Evolutionary conservation across 2,113 vertebrate genomes (phyloP), one percentile per base, ranked within the genome.

Genomic region (Chamaetylas fuelleborni): DNA sequence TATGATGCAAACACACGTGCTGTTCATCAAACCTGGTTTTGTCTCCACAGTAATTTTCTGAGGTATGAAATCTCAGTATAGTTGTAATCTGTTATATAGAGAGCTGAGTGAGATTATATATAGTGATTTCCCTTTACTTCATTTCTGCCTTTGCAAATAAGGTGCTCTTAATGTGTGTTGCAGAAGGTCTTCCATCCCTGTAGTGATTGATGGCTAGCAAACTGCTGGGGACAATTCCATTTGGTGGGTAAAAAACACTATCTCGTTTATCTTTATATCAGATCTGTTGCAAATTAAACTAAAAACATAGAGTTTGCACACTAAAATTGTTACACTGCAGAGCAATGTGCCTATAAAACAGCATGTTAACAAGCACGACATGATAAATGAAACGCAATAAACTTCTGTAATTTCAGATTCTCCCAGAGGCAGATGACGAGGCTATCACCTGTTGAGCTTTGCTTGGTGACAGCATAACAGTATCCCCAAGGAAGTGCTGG

Each of bases 301-400:
- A 91, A 98, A 98, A 98, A 95, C 24, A 47, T 87, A 94, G 95
- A 97, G 94, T 97, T 97, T 98, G 85, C 90, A 96, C 96, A 96
- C 28, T 38, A 19, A 57, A 97, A 95, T 72, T 51, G 90, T 97
- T 97, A 84, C 97, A 96, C 97, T 91, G 95, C 2, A 14, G 97
- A 97, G 97, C 93, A 93, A 96, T 96, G 71, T 97, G 95, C 93
- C 97, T 92, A 97, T 98, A 98, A 98, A 98, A 97, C 98, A 97
- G 97, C 97, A 97, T 96, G 98, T 84, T 97, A 97, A 97, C 95
- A 97, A 97, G 93, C 91, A 93, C 36, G 31, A 89, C 95, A 95
- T 97, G 97, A 98, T 97, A 87, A 97, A 98, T 97, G 89, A 69
- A 89, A 87, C 82, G 88, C 70, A 95, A 96, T 97, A 97, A 97